phyloP scores from a whole-genome alignment of 2,797 vertebrate species.

The Pseudomugil gertrudae region DNA sequence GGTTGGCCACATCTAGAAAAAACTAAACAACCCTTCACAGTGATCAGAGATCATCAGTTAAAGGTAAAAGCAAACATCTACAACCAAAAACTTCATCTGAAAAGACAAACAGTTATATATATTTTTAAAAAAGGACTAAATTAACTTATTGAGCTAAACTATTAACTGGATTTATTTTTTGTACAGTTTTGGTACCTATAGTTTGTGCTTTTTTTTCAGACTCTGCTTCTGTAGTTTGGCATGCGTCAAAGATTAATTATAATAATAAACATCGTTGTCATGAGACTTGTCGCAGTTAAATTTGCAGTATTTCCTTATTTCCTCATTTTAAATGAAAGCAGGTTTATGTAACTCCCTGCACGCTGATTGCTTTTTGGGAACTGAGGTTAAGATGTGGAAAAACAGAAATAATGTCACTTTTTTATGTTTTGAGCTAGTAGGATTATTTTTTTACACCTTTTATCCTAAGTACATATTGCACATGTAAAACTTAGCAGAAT shows the following conservation, averaged over 20 bases:
- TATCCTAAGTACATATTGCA: slow-evolving; percentile 66
- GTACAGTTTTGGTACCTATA: slow-evolving; percentile 25
- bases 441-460: slow-evolving; percentile 40
- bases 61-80: background rate
- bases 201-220: slow-evolving; percentile 50
- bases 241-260: slow-evolving; percentile 6
- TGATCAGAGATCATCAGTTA: too few species aligned
- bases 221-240: slow-evolving; percentile 7
- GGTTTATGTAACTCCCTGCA: background rate
- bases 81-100: background rate
- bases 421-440: slow-evolving; percentile 3
- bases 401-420: slow-evolving; percentile 6
- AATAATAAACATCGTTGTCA: slow-evolving; percentile 3
- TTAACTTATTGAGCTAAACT: background rate
- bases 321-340: background rate
- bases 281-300: background rate
- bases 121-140: background rate
- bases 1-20: too few species aligned
- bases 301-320: background rate
- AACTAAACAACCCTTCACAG: too few species aligned
- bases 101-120: background rate
- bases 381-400: background rate
- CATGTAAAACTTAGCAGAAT: slow-evolving; percentile 51
- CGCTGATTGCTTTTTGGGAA: background rate
- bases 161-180: slow-evolving; percentile 22